Base-by-base conservation (phyloP, 64 coral and sea anemone species). In the Pocillopora damicornis region DNA sequence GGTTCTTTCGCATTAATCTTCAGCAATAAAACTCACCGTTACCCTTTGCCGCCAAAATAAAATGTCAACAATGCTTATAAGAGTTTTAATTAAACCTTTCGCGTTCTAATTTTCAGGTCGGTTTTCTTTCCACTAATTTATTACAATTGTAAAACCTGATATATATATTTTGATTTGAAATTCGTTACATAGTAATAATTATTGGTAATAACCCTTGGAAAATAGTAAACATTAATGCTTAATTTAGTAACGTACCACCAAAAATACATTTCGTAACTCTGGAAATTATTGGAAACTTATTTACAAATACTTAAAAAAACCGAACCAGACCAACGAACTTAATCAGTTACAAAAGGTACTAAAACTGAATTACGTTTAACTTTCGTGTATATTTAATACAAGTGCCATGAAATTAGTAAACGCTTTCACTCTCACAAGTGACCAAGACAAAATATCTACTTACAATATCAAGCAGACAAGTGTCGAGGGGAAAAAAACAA, bases 221-320 rank as follows among this genome's bases (percentile, higher is more conserved):
- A 85, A 85, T 85, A 85, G 81, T 66, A 13, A 64, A 15, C 64
- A 23, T 9, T 72, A 8, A 23, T 16, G 30, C 25, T 79, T 60
- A 72, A 85, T 30, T 85, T 73, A 38, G 11, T 20, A 71, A 85
- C 12, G 77, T 22, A 63, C 59, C 79, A 63, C 79, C 79, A 66
- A 85, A 57, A 85, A 83, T 83, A 57, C 81, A 56, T 57, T 72
- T 13, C 57, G 37, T 0, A 72, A 85, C 11, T 71, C 72, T 85
- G 65, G 18, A 26, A 71, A 85, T 85, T 71, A 73, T 8, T 64
- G 5, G 42, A 12, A 85, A 85, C 63, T 85, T 85, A 72, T 85
- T 85, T 85, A 85, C 81, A 85, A 71, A 83, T 71, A n/a, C 42
- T 58, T 69, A 8, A 67, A 11, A 18, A 64, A 10, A 36, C 20